Percentiles rank a stretch among this genome's conserved stretches.
Evolutionary conservation across 2,888 invertebrate genomes (phyloP).

Genomic region (Erebia palarica): DNA sequence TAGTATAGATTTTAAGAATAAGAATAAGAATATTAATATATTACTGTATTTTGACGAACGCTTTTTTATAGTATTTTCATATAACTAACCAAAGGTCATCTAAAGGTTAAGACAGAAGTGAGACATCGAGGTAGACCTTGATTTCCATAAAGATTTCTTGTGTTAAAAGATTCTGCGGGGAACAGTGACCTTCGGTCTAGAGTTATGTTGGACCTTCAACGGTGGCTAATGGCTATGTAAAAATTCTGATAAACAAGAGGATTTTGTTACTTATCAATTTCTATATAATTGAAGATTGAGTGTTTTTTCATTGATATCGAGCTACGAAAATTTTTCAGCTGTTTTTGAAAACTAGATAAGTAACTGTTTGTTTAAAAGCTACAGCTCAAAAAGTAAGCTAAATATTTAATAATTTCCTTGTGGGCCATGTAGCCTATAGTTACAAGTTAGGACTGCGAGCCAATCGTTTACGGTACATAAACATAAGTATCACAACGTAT

Average conservation of each 20-base stretch:
- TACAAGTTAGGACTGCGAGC: no score
- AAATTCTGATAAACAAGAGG: background rate
- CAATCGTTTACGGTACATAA: background rate
- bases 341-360: no score
- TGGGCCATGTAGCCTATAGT: no score
- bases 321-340: background rate
- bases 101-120: slow-evolving; percentile 25
- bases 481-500: background rate
- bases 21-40: background rate
- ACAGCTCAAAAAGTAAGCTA: background rate
- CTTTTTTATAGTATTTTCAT: background rate
- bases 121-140: slow-evolving; percentile 34
- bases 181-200: slow-evolving; percentile 35
- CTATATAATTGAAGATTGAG: background rate
- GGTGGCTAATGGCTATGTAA: slow-evolving; percentile 21
- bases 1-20: no score
- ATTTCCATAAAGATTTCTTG: slow-evolving; percentile 33
- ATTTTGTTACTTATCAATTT: background rate
- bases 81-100: slow-evolving; percentile 22
- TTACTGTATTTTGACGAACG: background rate
- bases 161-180: slow-evolving; percentile 34
- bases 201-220: slow-evolving; percentile 43
- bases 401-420: background rate
- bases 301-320: background rate
- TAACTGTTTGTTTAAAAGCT: no score